Evolutionary conservation across 2,888 invertebrate species (phyloP).

Genomic region (Chorisops tibialis): DNA sequence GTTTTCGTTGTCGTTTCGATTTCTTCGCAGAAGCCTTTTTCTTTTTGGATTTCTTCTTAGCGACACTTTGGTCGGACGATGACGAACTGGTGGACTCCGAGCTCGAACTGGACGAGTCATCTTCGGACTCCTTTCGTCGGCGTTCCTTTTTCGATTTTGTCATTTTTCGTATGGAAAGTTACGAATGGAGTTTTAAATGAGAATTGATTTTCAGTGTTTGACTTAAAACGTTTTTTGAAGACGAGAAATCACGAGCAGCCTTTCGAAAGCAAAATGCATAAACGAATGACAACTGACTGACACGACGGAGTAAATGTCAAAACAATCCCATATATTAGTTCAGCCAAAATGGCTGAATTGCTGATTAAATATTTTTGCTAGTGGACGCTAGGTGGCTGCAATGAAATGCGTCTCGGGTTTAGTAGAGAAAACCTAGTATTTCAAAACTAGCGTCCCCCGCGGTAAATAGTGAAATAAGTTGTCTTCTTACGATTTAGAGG

Average conservation of each 20-base stretch:
- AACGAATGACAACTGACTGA: too few species aligned
- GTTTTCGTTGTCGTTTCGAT: slow-evolving; percentile 8
- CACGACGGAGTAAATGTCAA: too few species aligned
- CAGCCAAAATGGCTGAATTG: too few species aligned
- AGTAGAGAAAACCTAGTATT: too few species aligned
- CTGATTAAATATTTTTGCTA: too few species aligned
- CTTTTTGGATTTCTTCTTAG: slow-evolving; percentile 12
- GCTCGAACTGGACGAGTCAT: not conserved
- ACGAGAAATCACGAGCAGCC: not conserved
- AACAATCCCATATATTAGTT: too few species aligned
- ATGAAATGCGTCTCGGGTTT: too few species aligned
- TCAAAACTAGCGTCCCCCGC: too few species aligned
- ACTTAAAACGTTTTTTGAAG: not conserved
- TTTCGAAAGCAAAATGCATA: too few species aligned
- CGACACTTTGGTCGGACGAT: slow-evolving; percentile 2
- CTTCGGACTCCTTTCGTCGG: not conserved
- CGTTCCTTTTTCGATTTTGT: slow-evolving; percentile 16
- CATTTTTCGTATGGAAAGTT: not conserved
- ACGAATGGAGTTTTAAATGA: not conserved
- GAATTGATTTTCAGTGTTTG: not conserved
- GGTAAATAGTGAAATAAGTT: too few species aligned
- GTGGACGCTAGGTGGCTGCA: too few species aligned
- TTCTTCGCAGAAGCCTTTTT: not conserved
- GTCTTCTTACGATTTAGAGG: too few species aligned
- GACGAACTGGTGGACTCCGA: not conserved